Percentiles rank a stretch among this genome's conserved stretches.
Conservation (phyloP, 2,797 vertebrate genomes). For the Anniella stebbinsi region DNA sequence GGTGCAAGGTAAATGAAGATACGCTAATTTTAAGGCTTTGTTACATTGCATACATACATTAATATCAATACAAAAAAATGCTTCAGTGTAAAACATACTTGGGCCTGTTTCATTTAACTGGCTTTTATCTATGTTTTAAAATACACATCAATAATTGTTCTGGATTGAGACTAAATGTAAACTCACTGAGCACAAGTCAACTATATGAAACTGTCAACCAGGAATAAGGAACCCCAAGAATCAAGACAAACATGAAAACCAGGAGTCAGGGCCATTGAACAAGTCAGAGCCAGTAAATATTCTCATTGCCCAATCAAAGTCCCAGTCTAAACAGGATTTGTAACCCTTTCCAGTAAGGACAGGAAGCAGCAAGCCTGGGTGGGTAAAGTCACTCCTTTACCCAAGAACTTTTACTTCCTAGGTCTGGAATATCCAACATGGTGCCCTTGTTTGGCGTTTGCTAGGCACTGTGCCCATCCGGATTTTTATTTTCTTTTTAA, state of each 20-base stretch:
- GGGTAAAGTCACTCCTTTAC: background rate
- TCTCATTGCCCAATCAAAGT: background rate
- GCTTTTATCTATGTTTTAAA: background rate
- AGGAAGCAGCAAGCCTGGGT: background rate
- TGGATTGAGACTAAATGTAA: background rate
- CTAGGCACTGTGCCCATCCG: too few species aligned
- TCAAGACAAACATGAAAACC: background rate
- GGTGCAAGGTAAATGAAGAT: background rate
- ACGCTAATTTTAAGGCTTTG: background rate
- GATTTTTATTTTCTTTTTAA: too few species aligned
- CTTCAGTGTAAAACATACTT: background rate
- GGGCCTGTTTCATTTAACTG: background rate
- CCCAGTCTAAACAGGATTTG: too few species aligned
- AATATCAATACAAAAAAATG: background rate
- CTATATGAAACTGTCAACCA: background rate
- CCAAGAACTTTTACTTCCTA: background rate
- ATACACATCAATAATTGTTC: background rate
- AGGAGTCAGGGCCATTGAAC: background rate
- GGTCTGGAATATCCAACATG: background rate
- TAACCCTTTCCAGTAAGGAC: background rate
- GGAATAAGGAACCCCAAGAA: background rate
- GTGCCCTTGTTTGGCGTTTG: background rate
- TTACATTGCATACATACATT: background rate
- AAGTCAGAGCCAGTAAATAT: background rate
- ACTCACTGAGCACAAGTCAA: background rate